These are phyloP conservation scores for Neodiprion pinetum DNA, from an alignment of 1,140 invertebrate species.

Conservation along the genomic window DNA sequence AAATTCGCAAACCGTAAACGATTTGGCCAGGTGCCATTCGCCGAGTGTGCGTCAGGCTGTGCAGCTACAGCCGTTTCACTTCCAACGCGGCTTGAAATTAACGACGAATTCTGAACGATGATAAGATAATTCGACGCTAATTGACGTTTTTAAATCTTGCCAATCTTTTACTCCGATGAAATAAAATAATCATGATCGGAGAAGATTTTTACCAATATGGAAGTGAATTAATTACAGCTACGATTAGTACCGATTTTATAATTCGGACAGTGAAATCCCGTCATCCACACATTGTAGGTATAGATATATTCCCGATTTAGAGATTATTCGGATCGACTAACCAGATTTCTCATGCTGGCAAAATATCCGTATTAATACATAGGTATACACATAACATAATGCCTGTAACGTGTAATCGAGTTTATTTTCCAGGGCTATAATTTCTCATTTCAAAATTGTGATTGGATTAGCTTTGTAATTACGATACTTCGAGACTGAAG, in stretches of 20 bases:
- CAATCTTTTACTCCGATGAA: too few relatives aligned
- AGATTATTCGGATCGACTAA: too few relatives aligned
- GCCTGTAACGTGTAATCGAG: neutral
- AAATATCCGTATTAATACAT: too few relatives aligned
- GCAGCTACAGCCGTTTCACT: neutral
- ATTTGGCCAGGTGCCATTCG: neutral
- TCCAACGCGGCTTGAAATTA: neutral
- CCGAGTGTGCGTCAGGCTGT: neutral
- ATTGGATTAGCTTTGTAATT: neutral
- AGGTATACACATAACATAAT: too few relatives aligned
- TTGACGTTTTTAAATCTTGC: neutral
- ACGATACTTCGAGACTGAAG: neutral
- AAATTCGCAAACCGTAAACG: neutral
- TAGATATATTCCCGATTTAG: too few relatives aligned
- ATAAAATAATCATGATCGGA: too few relatives aligned
- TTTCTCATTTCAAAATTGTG: neutral
- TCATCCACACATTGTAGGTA: too few relatives aligned
- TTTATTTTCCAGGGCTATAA: neutral
- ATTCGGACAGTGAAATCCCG: too few relatives aligned
- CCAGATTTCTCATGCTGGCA: too few relatives aligned
- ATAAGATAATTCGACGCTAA: constrained; percentile 1
- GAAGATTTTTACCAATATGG: too few relatives aligned
- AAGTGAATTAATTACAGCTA: too few relatives aligned
- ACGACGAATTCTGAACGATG: neutral
- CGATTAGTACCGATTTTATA: too few relatives aligned